A percentile compares a stretch with the other conserved stretches of the same genome.
phyloP scores from a whole-genome alignment of 2,888 invertebrate species.

The Thyatira batis region DNA sequence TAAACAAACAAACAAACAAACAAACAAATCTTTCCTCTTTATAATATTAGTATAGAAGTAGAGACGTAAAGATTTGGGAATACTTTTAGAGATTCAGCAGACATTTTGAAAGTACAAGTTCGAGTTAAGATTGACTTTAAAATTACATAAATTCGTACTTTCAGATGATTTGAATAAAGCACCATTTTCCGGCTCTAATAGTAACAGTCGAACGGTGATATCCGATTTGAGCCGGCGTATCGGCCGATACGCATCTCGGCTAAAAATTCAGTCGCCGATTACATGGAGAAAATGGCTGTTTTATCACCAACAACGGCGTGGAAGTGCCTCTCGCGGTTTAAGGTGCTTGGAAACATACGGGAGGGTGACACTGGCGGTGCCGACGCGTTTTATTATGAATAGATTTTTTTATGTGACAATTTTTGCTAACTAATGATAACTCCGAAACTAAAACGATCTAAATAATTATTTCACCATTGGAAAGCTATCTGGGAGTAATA shows the following conservation, averaged over 20 bases:
- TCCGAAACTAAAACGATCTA: too few species aligned
- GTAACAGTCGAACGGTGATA: neutral
- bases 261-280: conserved; percentile 69
- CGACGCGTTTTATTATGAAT: conserved; percentile 5
- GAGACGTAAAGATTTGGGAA: too few species aligned
- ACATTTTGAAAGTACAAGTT: neutral
- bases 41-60: too few species aligned
- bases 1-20: too few species aligned
- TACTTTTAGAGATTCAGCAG: too few species aligned
- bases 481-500: too few species aligned
- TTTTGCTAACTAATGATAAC: neutral
- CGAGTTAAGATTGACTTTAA: neutral
- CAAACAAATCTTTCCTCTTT: too few species aligned
- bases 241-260: conserved; percentile 55
- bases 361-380: conserved; percentile 3
- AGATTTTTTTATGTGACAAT: neutral
- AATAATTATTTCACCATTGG: too few species aligned
- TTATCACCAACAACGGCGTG: conserved; percentile 54
- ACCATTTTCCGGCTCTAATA: neutral
- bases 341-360: conserved; percentile 29
- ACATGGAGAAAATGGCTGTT: conserved; percentile 64
- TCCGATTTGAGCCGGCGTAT: neutral
- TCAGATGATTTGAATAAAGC: neutral
- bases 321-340: conserved; percentile 28
- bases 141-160: neutral